Base-by-base conservation (phyloP, 2,113 vertebrate species). In the Dendrocopos noguchii region DNA sequence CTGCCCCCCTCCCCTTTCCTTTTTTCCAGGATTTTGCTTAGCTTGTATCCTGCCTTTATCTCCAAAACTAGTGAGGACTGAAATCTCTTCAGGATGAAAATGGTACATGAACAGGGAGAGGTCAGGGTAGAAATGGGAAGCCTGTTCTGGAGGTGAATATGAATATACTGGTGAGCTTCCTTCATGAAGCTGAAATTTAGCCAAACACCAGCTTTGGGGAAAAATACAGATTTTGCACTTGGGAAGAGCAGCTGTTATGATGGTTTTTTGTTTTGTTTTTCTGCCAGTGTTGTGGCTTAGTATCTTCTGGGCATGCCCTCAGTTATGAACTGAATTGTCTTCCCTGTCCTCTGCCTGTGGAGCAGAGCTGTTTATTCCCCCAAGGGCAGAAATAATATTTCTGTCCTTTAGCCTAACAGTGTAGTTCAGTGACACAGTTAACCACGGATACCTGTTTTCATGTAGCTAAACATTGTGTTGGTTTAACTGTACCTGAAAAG, bases 401-500 rank as follows among this genome's bases (percentile, higher is more conserved):
- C 78, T 95, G 88, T 93, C 85, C 92, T 94, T 91, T 85, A 77
- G 33, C 60, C 61, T 88, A 77, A 60, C 61, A 83, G 28, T 44
- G 53, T 77, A 77, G 52, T 83, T 92, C 80, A 93, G 47, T 68
- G 85, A 83, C 72, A 91, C 6, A 53, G 65, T 34, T 94, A 85
- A 95, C 74, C 47, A 90, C 10, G 36, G 39, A 13, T 80, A 88
- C 78, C 55, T 87, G 57, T 74, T 93, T 89, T 67, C 31, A 39
- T 78, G 52, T 9, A 83, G 29, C 25, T 87, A 85, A 85, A 19
- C 25, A 47, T 24, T 82, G 8, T 46, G 67, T 42, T 85, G 57
- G 68, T 91, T 91, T 95, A 90, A 83, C 61, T 88, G 88, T 83
- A 90, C 80, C 61, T 93, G 80, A 72, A 80, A 93, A 90, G 34